These are phyloP conservation scores for Struthio camelus DNA, from an alignment of 2,113 vertebrate species.

Conservation along the genomic window DNA sequence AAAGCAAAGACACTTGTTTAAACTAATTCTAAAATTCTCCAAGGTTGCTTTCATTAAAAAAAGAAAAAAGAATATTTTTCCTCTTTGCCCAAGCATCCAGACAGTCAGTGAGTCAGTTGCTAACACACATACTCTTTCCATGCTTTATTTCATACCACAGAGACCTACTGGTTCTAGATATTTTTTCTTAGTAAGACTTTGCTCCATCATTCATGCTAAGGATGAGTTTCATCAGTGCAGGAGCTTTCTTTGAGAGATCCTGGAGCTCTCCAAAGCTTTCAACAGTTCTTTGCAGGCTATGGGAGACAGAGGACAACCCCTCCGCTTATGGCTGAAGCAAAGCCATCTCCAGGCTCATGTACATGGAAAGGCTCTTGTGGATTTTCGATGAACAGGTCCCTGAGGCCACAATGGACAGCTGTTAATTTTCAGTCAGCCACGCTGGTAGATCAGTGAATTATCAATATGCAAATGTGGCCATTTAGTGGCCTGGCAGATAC, in stretches of 20 bases:
- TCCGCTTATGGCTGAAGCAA: neutral
- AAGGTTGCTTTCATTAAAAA: neutral
- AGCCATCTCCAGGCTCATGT: neutral
- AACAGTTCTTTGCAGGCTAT: neutral
- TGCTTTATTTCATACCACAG: neutral
- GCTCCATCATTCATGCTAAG: neutral
- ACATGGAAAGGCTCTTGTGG: neutral
- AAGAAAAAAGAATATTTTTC: neutral
- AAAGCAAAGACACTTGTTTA: neutral
- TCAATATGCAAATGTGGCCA: neutral
- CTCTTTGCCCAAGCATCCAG: neutral
- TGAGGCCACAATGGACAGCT: neutral
- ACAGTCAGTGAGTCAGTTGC: neutral
- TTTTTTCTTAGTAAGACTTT: neutral
- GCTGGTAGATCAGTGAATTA: neutral
- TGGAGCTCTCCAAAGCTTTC: neutral
- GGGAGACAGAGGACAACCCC: neutral
- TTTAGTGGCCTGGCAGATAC: neutral
- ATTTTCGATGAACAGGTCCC: neutral
- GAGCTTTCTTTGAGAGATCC: neutral
- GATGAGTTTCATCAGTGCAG: neutral
- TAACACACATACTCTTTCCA: neutral
- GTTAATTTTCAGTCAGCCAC: neutral
- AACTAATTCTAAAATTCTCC: neutral
- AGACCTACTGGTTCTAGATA: neutral